Evolutionary conservation across 2,113 vertebrate species (phyloP).

Genomic region (Platysteira castanea): DNA sequence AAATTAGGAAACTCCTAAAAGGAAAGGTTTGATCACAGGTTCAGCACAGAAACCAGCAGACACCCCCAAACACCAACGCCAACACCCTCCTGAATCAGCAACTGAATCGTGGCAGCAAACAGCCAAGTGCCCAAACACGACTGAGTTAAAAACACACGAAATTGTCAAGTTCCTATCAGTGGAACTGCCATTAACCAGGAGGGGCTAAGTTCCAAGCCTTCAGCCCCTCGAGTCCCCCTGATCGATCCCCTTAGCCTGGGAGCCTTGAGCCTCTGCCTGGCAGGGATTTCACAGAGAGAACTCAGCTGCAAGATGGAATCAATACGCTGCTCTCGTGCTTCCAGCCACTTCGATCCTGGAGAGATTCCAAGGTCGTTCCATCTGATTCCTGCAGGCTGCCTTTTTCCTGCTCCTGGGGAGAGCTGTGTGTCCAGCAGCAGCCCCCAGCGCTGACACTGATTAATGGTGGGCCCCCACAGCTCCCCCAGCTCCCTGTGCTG

Average conservation of each 20-base stretch:
- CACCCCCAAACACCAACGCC: background rate
- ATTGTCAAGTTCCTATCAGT: background rate
- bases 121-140: background rate
- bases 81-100: background rate
- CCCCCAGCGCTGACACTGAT: background rate
- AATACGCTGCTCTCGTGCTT: background rate
- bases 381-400: background rate
- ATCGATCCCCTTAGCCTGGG: background rate
- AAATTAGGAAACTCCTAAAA: background rate
- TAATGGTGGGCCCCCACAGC: background rate
- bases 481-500: background rate
- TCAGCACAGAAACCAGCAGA: background rate
- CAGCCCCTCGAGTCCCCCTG: background rate
- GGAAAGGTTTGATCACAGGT: background rate
- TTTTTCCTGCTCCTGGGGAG: background rate
- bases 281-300: background rate
- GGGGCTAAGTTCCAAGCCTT: background rate
- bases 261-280: background rate
- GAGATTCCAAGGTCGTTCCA: background rate
- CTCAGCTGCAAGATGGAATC: background rate
- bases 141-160: fast-evolving
- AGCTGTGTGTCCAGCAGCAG: fast-evolving
- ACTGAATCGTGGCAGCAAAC: background rate
- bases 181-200: background rate
- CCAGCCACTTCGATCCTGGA: background rate